Evolutionary conservation across 2,888 invertebrate genomes (phyloP).

Genomic region (Timema podura): DNA sequence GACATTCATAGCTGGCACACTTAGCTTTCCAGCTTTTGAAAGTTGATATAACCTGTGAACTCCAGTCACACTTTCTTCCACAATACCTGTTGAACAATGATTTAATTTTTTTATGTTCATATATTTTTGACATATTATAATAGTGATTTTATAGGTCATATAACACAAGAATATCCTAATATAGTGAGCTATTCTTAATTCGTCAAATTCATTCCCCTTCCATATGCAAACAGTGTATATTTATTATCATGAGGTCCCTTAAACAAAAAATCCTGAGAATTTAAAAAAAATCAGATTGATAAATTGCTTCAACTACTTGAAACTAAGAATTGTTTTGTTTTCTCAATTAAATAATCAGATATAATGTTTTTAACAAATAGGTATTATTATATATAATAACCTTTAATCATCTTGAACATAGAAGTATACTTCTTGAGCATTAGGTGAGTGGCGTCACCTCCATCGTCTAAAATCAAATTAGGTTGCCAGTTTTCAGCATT

Average conservation of each 20-base stretch:
- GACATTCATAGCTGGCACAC: slow-evolving; percentile 97
- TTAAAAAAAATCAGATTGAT: too few relatives aligned
- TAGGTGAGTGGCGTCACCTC: slow-evolving; percentile 93
- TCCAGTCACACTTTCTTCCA: slow-evolving; percentile 97
- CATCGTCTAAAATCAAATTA: slow-evolving; percentile 96
- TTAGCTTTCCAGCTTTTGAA: slow-evolving; percentile 88
- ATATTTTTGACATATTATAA: neutral
- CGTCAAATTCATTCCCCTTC: too few relatives aligned
- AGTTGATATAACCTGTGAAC: slow-evolving; percentile 94
- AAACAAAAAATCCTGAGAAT: too few relatives aligned
- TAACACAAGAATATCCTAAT: too few relatives aligned
- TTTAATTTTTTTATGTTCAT: neutral
- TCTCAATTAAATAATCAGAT: too few relatives aligned
- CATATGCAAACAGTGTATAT: too few relatives aligned
- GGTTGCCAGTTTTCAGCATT: slow-evolving; percentile 92
- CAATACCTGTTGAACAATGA: slow-evolving; percentile 64
- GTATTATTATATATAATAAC: slow-evolving; percentile 40
- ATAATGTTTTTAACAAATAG: neutral
- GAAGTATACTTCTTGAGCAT: slow-evolving; percentile 94
- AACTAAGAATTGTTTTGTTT: too few relatives aligned
- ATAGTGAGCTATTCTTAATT: too few relatives aligned
- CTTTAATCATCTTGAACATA: slow-evolving; percentile 90
- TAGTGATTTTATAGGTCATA: too few relatives aligned
- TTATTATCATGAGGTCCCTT: too few relatives aligned
- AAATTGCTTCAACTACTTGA: too few relatives aligned